Evolutionary conservation across 2,797 vertebrate species (phyloP), one percentile per base, ranked within the genome.

Genomic region (Mergus octosetaceus): DNA sequence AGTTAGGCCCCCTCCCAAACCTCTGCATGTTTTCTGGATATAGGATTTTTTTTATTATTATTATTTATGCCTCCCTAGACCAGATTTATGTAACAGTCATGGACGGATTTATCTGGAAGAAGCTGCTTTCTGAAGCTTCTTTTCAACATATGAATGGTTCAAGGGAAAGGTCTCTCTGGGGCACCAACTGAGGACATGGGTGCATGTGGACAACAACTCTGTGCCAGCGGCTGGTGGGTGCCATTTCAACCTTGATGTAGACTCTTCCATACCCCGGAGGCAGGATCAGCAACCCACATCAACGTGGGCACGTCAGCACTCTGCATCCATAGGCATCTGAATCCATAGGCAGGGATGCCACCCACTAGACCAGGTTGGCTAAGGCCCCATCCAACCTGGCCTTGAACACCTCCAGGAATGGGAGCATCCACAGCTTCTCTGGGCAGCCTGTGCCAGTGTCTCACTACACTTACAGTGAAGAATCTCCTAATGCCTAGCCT

Each of bases 101-200:
- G 36, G 13, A 53, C 3, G 64, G 28, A 85, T 82, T 41, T 10
- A 75, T 20, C 20, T 47, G 47, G 25, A 62, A 78, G 27, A 94
- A 82, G 34, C 30, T 86, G 3, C 32, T 90, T 51, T 54, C 62
- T 84, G 10, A 92, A 73, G 39, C 20, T 84, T 66, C 54, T 30
- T 54, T 61, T 73, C 11, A 54, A 57, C 24, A 45, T 4, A 20
- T 41, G 17, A 6, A 56, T 19, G 5, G 14, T 76, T 76, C n/a
- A 69, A 75, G 32, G 24, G 36, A 3, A 58, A 47, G 39, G n/a
- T 72, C 9, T 2, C 56, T n/a, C 38, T 61, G 39, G 34, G 34
- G 22, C 5, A 32, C 22, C 3, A n/a, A 60, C n/a, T 22, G 25
- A 87, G 7, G 12, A 22, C 39, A 36, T 0, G 0, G 22, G 38